Evolutionary conservation across 2,113 vertebrate species (phyloP), one percentile per base, ranked within the genome.

Genomic region (Oncorhynchus mykiss): DNA sequence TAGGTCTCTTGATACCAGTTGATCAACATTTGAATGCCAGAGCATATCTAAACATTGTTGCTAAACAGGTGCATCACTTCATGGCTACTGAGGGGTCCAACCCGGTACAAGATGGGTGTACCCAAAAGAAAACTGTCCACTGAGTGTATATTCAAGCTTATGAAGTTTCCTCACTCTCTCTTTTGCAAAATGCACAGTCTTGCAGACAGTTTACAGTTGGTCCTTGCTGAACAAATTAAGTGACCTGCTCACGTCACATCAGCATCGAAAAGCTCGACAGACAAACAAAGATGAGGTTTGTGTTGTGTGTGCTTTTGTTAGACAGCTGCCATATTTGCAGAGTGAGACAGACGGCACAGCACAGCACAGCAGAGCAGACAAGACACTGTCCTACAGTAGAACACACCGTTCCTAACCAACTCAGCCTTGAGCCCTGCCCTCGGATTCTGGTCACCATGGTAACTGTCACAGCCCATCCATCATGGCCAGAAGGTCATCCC

Each of bases 401-500:
- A 60, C 62, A 18, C 27, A 76, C 79, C 57, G 31, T 75, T 74
- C 74, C 72, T 29, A 14, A 75, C 68, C 71, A 20, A 51, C n/a
- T 67, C 18, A 18, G 39, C 51, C 34, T 68, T 75, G 34, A 45
- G 65, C 67, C 57, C 45, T 71, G 22, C 45, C 57, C 29, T 31
- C 31, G 72, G 45, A 31, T 27, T 29, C 39, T 75, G 59, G 45
- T 73, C 29, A 49, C 60, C 31, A 65, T 7, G 14, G n/a, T 67
- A 60, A 20, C 59, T 4, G 48, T 95, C 94, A 98, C 75, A 98
- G 90, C 60, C 89, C 93, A 6, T 99, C 97, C 97, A 99, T 98
- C 95, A 99, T 94, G 66, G 96, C 96, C 59, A 99, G 90, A 72
- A 99, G 90, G 78, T 98, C 96, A 1, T 96, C 96, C 12, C 97